These are phyloP conservation scores for Ormyrus pomaceus DNA, from an alignment of 2,888 invertebrate species.

Conservation along the genomic window DNA sequence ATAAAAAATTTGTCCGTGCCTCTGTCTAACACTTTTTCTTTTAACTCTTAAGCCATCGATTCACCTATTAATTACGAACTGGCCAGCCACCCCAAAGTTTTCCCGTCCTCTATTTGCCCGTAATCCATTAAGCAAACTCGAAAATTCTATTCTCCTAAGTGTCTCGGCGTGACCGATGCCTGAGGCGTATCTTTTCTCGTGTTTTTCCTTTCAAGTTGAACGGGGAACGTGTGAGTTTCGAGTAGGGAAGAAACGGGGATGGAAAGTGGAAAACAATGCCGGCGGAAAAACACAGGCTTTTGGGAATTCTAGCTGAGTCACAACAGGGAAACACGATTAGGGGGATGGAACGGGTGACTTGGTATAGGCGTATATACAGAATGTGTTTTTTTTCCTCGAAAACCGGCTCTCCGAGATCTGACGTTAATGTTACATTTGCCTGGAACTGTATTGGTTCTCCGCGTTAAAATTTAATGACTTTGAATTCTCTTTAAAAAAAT, in stretches of 20 bases:
- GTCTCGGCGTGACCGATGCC: background rate
- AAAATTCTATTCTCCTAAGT: constrained; percentile 38
- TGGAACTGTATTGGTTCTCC: no score
- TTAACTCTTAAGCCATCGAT: background rate
- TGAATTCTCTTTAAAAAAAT: no score
- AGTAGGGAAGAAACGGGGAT: background rate
- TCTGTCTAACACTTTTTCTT: background rate
- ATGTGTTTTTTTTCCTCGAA: no score
- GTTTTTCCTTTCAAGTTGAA: constrained; percentile 22
- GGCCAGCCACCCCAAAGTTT: background rate
- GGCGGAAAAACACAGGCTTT: constrained; percentile 42
- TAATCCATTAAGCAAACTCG: constrained; percentile 39
- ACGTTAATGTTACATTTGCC: no score
- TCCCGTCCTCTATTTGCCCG: background rate
- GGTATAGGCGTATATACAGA: no score
- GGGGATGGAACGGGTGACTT: constrained; percentile 7
- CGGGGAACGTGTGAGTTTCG: background rate
- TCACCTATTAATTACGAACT: background rate
- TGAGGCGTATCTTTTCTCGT: constrained; percentile 17
- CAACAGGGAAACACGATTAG: constrained; percentile 50
- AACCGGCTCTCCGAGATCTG: no score
- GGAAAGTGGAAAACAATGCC: constrained; percentile 50
- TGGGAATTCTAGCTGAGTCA: constrained; percentile 38
- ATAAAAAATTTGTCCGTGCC: background rate
- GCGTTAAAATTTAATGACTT: no score